Conservation (phyloP, 2,888 invertebrate genomes). For the Drosophila siamana region DNA sequence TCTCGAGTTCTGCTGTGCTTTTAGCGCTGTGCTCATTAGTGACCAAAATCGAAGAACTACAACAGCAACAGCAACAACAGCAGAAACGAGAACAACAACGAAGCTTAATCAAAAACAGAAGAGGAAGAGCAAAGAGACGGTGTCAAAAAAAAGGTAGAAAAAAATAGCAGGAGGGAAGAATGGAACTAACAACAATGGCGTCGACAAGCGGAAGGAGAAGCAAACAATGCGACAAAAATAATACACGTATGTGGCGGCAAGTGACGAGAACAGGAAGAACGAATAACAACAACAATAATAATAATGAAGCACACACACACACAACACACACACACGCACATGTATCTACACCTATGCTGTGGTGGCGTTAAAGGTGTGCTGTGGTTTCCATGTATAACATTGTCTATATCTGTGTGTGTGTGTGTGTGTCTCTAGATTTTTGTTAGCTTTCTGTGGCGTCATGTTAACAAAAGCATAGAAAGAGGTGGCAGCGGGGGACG, state of each 20-base stretch:
- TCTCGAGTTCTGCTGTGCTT: slow-evolving; percentile 67
- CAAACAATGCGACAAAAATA: slow-evolving; percentile 77
- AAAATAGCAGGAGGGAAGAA: slow-evolving; percentile 20
- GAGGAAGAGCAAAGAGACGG: slow-evolving; percentile 45
- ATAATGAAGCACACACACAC: slow-evolving; percentile 48
- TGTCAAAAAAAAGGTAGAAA: slow-evolving; percentile 51
- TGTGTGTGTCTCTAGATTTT: slow-evolving; percentile 54
- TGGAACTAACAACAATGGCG: slow-evolving; percentile 66
- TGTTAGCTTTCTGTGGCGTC: slow-evolving; percentile 69
- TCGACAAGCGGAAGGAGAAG: slow-evolving; percentile 65
- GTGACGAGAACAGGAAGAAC: slow-evolving; percentile 50
- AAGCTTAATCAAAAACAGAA: slow-evolving; percentile 69
- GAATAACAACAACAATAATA: slow-evolving; percentile 56
- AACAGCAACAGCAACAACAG: slow-evolving; percentile 52
- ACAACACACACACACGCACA: slow-evolving; percentile 32
- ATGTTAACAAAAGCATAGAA: slow-evolving; percentile 74
- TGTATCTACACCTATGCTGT: slow-evolving; percentile 26
- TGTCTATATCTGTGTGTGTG: slow-evolving; percentile 15
- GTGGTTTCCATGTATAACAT: slow-evolving; percentile 32
- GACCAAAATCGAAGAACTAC: slow-evolving; percentile 72
- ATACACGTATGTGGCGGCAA: slow-evolving; percentile 49
- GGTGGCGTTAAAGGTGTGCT: slow-evolving; percentile 62
- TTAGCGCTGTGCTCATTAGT: slow-evolving; percentile 76
- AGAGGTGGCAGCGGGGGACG: slow-evolving; percentile 17
- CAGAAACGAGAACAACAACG: slow-evolving; percentile 42